Percentiles rank a stretch among this genome's conserved stretches.
phyloP scores from a whole-genome alignment of 2,797 vertebrate species.

The Pelobates cultripes region DNA sequence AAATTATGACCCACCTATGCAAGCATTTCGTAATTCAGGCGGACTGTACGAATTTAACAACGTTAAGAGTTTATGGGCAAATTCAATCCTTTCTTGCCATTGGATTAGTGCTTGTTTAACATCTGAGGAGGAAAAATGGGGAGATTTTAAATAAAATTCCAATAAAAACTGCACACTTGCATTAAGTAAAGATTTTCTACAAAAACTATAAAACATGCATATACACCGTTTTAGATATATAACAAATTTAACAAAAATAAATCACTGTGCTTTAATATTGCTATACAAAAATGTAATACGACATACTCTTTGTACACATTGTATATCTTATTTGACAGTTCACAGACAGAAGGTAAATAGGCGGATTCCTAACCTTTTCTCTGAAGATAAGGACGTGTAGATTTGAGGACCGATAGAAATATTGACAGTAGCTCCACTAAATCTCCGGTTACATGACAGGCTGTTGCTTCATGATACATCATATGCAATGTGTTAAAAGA shows the following conservation, averaged over 20 bases:
- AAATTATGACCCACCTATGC: conserved; percentile 78
- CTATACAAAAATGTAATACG: no score
- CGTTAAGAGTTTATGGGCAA: conserved; percentile 96
- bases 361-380: conserved; percentile 85
- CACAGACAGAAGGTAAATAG: no score
- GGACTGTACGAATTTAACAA: conserved; percentile 97
- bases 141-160: neutral
- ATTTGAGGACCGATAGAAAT: conserved; percentile 94
- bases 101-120: conserved; percentile 98
- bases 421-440: conserved; percentile 97
- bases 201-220: no score
- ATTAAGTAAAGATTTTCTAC: no score
- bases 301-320: no score
- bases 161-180: neutral
- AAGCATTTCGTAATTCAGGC: conserved; percentile 92
- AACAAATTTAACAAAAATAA: no score
- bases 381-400: conserved; percentile 92
- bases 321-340: no score
- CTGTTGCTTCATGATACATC: conserved; percentile 99
- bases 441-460: conserved; percentile 96
- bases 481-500: conserved; percentile 98
- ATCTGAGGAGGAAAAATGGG: conserved; percentile 68
- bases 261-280: no score
- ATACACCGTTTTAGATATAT: no score
- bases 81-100: conserved; percentile 98